Evolutionary conservation across 1,140 invertebrate species (phyloP).

Genomic region (Drosophila ercepeae): DNA sequence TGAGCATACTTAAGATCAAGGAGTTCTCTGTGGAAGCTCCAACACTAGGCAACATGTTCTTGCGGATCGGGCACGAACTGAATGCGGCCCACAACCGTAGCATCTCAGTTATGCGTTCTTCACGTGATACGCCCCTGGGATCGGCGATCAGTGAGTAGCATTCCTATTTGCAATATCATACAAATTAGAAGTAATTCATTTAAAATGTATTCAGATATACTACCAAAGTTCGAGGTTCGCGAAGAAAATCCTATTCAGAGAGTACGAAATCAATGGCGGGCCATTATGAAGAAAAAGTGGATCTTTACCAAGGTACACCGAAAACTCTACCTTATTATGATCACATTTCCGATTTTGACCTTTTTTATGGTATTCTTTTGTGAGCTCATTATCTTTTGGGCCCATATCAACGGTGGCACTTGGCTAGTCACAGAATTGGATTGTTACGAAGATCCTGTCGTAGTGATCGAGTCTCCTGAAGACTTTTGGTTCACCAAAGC

Average conservation of each 20-base stretch:
- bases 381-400: neutral
- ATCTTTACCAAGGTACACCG: conserved; percentile 9
- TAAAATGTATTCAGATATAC: conserved; percentile 23
- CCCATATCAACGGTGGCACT: neutral
- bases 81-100: neutral
- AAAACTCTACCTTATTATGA: neutral
- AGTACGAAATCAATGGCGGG: conserved; percentile 32
- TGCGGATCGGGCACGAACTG: conserved; percentile 13
- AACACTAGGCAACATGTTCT: conserved; percentile 92
- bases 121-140: neutral
- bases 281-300: conserved; percentile 25
- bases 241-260: neutral
- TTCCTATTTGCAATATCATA: no score
- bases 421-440: neutral
- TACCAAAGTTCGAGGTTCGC: conserved; percentile 12
- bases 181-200: no score
- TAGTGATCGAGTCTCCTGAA: neutral
- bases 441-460: neutral
- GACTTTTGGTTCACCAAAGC: neutral
- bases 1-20: conserved; percentile 83
- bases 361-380: neutral
- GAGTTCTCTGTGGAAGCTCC: conserved; percentile 96
- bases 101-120: neutral
- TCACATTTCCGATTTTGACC: conserved; percentile 10
- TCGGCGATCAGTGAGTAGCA: conserved; percentile 15